phyloP scores from a whole-genome alignment of 37 sponge, comb jelly and placozoan species.

The Theonella swinhoei region DNA sequence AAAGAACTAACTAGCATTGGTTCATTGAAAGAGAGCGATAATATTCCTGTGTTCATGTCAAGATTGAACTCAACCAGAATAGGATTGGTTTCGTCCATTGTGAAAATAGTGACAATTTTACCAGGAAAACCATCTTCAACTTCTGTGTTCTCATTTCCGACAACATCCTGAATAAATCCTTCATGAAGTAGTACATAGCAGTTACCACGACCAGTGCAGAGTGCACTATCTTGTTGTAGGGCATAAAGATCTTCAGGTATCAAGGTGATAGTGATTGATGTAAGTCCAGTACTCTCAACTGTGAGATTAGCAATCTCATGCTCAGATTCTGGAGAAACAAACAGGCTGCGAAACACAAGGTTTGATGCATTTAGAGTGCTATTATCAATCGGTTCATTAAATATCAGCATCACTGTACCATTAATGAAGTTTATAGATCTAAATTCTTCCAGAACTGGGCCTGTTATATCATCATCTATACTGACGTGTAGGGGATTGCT shows the following conservation, averaged over 20 bases:
- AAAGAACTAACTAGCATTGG: slow-evolving; percentile 54
- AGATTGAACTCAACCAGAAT: slow-evolving; percentile 47
- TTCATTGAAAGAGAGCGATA: slow-evolving; percentile 75
- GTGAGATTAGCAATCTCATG: slow-evolving; percentile 10
- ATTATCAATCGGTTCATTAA: slow-evolving; percentile 78
- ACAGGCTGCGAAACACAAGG: slow-evolving; percentile 63
- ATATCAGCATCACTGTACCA: slow-evolving; percentile 59
- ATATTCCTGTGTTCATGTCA: slow-evolving; percentile 66
- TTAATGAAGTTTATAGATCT: slow-evolving; percentile 62
- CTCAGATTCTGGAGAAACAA: slow-evolving; percentile 6
- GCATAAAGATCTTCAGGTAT: slow-evolving; percentile 48
- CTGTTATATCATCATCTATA: slow-evolving; percentile 55
- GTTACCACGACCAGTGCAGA: slow-evolving; percentile 74
- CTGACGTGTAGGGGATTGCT: slow-evolving; percentile 46
- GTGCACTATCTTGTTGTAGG: slow-evolving; percentile 49
- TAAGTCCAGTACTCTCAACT: slow-evolving; percentile 3
- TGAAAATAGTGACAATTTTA: slow-evolving; percentile 46
- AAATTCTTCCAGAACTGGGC: slow-evolving; percentile 71
- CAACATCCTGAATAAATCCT: slow-evolving; percentile 69
- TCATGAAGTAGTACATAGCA: slow-evolving; percentile 70
- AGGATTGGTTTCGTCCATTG: slow-evolving; percentile 56
- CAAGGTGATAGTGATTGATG: slow-evolving; percentile 44
- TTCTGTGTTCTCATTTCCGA: slow-evolving; percentile 31
- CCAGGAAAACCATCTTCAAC: slow-evolving; percentile 19
- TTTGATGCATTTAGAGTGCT: slow-evolving; percentile 26